These are phyloP conservation scores for Cryptus armator DNA, from an alignment of 2,888 invertebrate species.

Conservation along the genomic window DNA sequence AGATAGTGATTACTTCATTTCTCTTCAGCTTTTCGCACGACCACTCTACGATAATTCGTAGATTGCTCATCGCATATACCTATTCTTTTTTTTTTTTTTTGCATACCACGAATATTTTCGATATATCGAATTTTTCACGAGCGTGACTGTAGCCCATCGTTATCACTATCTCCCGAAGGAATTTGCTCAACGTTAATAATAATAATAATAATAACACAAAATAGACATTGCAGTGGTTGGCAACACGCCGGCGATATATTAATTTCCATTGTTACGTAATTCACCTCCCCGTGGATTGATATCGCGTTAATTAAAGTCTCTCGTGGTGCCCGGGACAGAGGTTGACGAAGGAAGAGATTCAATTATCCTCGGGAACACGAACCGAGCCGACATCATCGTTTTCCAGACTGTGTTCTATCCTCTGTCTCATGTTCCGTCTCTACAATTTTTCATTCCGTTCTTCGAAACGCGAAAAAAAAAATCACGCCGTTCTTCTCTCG, in stretches of 20 bases:
- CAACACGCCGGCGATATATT: slow-evolving; percentile 37
- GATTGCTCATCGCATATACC: neutral
- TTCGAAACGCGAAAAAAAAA: neutral
- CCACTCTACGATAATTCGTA: neutral
- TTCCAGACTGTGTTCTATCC: neutral
- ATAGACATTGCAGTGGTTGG: slow-evolving; percentile 12
- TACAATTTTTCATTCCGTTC: neutral
- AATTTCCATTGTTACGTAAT: slow-evolving; percentile 48
- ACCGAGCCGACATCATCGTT: slow-evolving; percentile 28
- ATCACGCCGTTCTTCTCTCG: too few species aligned
- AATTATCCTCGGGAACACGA: slow-evolving; percentile 28
- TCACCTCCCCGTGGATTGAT: slow-evolving; percentile 3
- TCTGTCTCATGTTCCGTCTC: neutral
- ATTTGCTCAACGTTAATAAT: neutral
- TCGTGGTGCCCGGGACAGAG: slow-evolving; percentile 22
- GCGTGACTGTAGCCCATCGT: neutral
- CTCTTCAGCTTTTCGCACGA: too few species aligned
- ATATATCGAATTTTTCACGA: neutral
- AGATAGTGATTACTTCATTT: neutral
- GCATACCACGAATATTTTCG: slow-evolving; percentile 5
- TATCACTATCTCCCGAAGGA: neutral
- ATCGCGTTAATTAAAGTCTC: slow-evolving; percentile 54
- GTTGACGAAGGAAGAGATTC: slow-evolving; percentile 29
- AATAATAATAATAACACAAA: neutral
- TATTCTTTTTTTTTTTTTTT: neutral